Conservation (phyloP, 2,797 vertebrate species). For the Arctocebus calabarensis region DNA sequence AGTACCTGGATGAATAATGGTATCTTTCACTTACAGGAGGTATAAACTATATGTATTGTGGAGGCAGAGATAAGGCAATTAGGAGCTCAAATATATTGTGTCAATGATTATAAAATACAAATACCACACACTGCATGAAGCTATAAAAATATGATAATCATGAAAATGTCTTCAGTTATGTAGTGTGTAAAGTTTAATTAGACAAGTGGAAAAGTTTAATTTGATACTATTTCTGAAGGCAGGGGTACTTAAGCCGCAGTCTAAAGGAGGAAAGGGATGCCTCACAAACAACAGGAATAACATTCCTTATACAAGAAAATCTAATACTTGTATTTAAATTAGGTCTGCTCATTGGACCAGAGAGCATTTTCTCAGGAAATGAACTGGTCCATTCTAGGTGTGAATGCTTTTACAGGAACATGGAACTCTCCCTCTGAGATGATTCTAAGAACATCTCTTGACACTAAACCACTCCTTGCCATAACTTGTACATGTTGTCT, state of each 20-base stretch:
- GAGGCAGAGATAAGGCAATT: background rate
- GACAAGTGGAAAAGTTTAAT: background rate
- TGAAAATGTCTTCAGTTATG: background rate
- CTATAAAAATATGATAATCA: background rate
- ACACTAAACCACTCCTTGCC: background rate
- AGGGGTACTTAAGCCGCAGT: background rate
- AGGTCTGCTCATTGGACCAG: background rate
- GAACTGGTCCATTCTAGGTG: background rate
- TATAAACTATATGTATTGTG: background rate
- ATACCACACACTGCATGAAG: background rate
- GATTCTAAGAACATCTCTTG: background rate
- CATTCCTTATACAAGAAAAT: background rate
- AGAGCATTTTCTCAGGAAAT: background rate
- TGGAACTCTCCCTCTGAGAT: background rate
- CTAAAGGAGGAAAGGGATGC: background rate
- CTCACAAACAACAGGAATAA: background rate
- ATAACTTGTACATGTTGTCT: background rate
- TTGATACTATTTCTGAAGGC: background rate
- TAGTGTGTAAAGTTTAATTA: too few relatives aligned
- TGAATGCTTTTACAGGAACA: background rate
- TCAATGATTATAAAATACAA: background rate
- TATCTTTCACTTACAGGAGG: background rate
- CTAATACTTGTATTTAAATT: slow-evolving; percentile 17
- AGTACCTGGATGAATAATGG: background rate
- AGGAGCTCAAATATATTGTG: background rate